Conservation (phyloP, 2,888 invertebrate species). For the Lasius platythorax region DNA sequence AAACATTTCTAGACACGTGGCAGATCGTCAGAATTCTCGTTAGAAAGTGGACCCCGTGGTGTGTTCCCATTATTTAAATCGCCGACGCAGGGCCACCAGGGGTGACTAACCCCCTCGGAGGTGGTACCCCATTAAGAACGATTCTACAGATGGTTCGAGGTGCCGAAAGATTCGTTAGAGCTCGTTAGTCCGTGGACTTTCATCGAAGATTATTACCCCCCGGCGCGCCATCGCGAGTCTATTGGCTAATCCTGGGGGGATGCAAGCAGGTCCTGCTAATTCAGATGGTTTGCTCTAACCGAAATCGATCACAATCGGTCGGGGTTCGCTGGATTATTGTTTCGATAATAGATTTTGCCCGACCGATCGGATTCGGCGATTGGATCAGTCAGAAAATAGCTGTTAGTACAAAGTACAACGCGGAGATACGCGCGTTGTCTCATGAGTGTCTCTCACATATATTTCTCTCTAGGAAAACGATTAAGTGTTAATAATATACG, state of each 20-base stretch:
- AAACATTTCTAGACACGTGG: slow-evolving; percentile 63
- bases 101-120: slow-evolving; percentile 55
- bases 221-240: slow-evolving; percentile 58
- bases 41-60: slow-evolving; percentile 77
- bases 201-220: slow-evolving; percentile 63
- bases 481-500: background rate
- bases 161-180: slow-evolving; percentile 82
- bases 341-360: slow-evolving; percentile 61
- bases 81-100: slow-evolving; percentile 70
- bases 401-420: background rate
- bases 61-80: slow-evolving; percentile 80
- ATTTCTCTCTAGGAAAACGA: background rate
- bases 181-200: slow-evolving; percentile 80
- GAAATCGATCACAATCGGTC: slow-evolving; percentile 56
- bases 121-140: slow-evolving; percentile 77
- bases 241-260: slow-evolving; percentile 62
- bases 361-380: slow-evolving; percentile 5
- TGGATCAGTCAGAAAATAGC: slow-evolving; percentile 24
- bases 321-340: slow-evolving; percentile 45
- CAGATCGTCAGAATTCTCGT: slow-evolving; percentile 78
- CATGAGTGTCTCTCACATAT: background rate
- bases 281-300: slow-evolving; percentile 71
- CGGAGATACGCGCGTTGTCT: background rate
- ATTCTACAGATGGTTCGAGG: slow-evolving; percentile 83
- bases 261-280: slow-evolving; percentile 55